Conservation (phyloP, 2,113 vertebrate genomes). For the Brienomyrus brachyistius region DNA sequence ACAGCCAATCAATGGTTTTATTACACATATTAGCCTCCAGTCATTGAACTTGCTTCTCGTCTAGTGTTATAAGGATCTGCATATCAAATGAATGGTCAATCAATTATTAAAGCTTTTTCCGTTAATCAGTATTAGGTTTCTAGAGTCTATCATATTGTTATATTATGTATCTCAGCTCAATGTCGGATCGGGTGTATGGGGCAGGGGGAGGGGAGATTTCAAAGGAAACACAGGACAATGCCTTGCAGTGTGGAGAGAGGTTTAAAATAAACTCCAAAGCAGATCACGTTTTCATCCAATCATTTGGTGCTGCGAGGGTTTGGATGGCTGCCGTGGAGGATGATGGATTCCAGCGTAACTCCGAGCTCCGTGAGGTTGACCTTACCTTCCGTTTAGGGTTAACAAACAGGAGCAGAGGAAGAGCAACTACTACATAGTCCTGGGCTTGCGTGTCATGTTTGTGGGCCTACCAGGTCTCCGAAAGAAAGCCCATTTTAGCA, state of each 20-base stretch:
- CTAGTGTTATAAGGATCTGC: background rate
- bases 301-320: background rate
- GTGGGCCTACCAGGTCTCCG: background rate
- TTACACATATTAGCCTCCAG: background rate
- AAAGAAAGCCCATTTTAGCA: background rate
- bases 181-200: background rate
- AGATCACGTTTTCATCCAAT: conserved; percentile 14
- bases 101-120: conserved; percentile 7
- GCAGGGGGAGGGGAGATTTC: background rate
- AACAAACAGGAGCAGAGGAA: conserved; percentile 8
- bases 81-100: conserved; percentile 1
- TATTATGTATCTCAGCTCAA: background rate
- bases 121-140: background rate
- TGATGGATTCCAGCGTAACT: background rate
- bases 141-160: background rate
- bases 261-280: conserved; percentile 3
- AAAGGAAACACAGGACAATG: background rate
- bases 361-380: background rate
- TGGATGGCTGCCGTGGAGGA: background rate
- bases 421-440: background rate
- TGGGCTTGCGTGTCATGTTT: background rate
- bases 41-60: background rate
- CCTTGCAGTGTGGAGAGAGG: background rate
- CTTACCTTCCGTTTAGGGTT: background rate
- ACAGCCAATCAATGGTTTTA: background rate